Evolutionary conservation across 2,797 vertebrate genomes (phyloP), one percentile per base, ranked within the genome.

Genomic region (Acanthurus leucopareius): DNA sequence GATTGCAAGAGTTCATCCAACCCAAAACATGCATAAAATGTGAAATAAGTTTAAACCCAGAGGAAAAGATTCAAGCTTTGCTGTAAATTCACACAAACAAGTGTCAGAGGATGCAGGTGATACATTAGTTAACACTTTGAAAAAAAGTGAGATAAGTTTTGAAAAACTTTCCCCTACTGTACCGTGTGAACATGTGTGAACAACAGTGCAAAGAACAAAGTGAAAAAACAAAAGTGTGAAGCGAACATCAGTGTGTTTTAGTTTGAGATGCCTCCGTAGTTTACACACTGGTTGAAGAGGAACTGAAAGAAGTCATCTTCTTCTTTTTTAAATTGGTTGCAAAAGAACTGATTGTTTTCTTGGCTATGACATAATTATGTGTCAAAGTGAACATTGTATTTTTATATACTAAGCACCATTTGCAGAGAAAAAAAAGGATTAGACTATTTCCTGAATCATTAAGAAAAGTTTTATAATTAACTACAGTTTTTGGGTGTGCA

Each of bases 81-180:
- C 68, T 40, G 52, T 10, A 17, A 14, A 48, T 47, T 83, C 38
- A 58, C 22, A 48, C 69, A 74, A 88, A 84, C 62, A 86, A 15
- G 19, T 59, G 32, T 74, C 71, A 61, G 65, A 63, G 16, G 28
- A 64, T 53, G 60, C 63, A 32, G 59, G 20, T 73, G 59, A 84
- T 49, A 72, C 28, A 84, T 83, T 48, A 72, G 47, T 66, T 35
- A 74, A 54, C 61, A 51, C 25, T 60, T 79, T 54, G 32, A 79
- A 87, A 77, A 77, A 56, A 86, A 54, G n/a, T 67, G 53, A 66
- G 52, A 38, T 0, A 22, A 57, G 49, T 58, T 77, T 54, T 49
- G 61, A 62, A 79, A 77, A 42, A 58, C 9, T 20, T 47, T 8
- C 28, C 74, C 19, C 47, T 4, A 44, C 13, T 56, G 53, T 22